Percentiles rank a stretch among this genome's conserved stretches.
phyloP scores from a whole-genome alignment of 2,797 vertebrate species.

The Liasis olivaceus region DNA sequence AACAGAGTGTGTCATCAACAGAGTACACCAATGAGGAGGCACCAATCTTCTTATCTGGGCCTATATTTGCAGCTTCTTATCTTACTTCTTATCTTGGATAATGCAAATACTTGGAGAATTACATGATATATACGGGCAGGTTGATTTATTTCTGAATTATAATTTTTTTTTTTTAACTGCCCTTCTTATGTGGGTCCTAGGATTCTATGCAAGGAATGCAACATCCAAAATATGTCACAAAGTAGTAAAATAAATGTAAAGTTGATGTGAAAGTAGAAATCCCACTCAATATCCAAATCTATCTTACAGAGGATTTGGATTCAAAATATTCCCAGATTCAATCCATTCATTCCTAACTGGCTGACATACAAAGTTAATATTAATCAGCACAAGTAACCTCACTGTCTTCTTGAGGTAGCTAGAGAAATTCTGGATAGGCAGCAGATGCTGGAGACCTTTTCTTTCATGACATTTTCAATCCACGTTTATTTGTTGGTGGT shows the following conservation, averaged over 20 bases:
- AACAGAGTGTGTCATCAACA: background rate
- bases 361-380: slow-evolving; percentile 21
- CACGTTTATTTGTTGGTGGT: background rate
- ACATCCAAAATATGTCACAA: background rate
- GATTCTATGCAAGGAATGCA: background rate
- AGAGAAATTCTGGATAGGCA: background rate
- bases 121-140: background rate
- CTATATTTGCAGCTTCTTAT: background rate
- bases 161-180: background rate
- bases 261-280: background rate
- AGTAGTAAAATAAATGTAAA: background rate
- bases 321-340: background rate
- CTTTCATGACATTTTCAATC: slow-evolving; percentile 35
- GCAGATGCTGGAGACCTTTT: slow-evolving; percentile 29
- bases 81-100: background rate
- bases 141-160: background rate
- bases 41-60: background rate
- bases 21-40: background rate
- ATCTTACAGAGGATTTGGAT: background rate
- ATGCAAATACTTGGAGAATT: background rate
- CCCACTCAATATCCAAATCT: background rate
- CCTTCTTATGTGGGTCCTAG: background rate
- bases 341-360: slow-evolving; percentile 30
- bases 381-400: slow-evolving; percentile 13
- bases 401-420: slow-evolving; percentile 30